Conservation (phyloP, 2,888 invertebrate genomes). For the Dolomedes plantarius region DNA sequence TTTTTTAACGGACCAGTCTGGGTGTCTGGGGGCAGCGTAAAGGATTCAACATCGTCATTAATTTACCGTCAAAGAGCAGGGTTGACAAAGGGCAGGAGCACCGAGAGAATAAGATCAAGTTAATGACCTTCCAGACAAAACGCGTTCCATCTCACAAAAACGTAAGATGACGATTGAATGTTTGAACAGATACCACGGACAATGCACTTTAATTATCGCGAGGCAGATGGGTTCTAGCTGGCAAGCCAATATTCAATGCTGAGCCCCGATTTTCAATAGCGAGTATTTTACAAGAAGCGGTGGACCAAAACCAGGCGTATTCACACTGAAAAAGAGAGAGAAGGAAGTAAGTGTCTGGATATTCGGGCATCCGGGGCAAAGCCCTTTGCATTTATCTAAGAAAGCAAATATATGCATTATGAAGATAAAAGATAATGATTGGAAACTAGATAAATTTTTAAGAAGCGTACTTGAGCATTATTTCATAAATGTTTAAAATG, state of each 20-base stretch:
- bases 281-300: background rate
- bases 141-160: background rate
- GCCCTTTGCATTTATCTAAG: background rate
- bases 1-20: background rate
- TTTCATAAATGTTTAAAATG: too few relatives aligned
- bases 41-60: background rate
- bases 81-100: background rate
- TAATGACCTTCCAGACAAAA: background rate
- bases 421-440: too few relatives aligned
- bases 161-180: background rate
- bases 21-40: background rate
- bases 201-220: slow-evolving; percentile 1
- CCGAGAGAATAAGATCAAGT: background rate
- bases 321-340: background rate
- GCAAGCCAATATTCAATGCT: background rate
- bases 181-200: background rate
- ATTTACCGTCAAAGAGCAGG: background rate
- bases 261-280: background rate
- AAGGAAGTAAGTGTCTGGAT: background rate
- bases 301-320: background rate
- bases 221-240: background rate
- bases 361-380: background rate
- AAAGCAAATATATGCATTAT: too few relatives aligned
- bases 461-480: too few relatives aligned
- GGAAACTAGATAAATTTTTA: too few relatives aligned